Conservation (phyloP, 2,797 vertebrate species). For the Amblyraja radiata region DNA sequence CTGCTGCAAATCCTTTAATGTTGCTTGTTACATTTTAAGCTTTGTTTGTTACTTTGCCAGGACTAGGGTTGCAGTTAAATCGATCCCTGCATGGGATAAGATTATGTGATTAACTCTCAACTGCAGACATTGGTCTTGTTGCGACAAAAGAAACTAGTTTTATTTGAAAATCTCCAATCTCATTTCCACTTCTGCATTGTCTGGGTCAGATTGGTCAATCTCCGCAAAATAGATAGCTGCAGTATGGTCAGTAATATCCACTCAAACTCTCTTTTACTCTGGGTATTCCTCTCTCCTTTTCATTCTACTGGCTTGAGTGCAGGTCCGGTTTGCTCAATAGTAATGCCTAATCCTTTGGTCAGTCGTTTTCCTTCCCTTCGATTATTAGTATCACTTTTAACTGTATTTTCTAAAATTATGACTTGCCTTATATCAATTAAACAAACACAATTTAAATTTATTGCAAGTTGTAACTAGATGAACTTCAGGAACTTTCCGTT, state of each 20-base stretch:
- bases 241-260: not conserved
- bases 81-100: not conserved
- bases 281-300: not conserved
- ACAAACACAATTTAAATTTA: not conserved
- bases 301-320: not conserved
- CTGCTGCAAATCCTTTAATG: not conserved
- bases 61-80: conserved; percentile 11
- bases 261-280: not conserved
- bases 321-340: too few species aligned
- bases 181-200: not conserved
- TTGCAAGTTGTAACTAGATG: not conserved
- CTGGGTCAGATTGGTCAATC: not conserved
- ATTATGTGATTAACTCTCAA: conserved; percentile 2
- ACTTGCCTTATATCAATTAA: not conserved
- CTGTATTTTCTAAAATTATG: not conserved
- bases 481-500: too few species aligned
- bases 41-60: conserved; percentile 12
- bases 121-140: not conserved
- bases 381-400: not conserved
- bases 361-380: not conserved
- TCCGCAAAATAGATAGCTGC: not conserved
- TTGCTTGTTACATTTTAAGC: not conserved
- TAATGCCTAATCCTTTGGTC: not conserved
- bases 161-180: conserved; percentile 14
- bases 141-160: not conserved